Conservation (phyloP, 2,797 vertebrate species). For the Myotis daubentonii region DNA sequence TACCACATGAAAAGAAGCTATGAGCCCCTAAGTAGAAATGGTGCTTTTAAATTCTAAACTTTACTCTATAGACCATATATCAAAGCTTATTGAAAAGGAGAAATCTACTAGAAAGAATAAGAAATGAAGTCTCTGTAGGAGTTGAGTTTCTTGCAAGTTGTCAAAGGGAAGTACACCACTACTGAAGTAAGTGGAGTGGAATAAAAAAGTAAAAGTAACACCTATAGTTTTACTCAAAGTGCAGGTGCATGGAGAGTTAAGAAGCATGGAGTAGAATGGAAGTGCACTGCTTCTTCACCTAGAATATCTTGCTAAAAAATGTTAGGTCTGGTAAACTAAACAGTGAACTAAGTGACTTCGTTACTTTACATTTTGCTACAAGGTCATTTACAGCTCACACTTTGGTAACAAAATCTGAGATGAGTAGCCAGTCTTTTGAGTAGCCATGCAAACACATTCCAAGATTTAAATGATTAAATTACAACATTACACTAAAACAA, state of each 20-base stretch:
- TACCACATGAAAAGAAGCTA: slow-evolving; percentile 56
- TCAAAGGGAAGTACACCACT: slow-evolving; percentile 80
- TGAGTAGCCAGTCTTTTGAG: neutral
- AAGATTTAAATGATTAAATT: slow-evolving; percentile 41
- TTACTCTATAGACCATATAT: slow-evolving; percentile 75
- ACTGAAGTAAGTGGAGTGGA: slow-evolving; percentile 73
- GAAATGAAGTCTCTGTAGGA: slow-evolving; percentile 79
- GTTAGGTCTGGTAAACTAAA: neutral
- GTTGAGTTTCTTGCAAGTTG: slow-evolving; percentile 79
- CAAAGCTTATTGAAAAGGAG: slow-evolving; percentile 74
- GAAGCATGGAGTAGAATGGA: neutral
- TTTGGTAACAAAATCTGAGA: neutral
- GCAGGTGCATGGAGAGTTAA: neutral
- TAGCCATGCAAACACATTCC: neutral
- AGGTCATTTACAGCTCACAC: neutral
- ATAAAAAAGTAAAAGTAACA: slow-evolving; percentile 62
- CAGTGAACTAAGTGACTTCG: neutral
- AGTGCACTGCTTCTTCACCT: neutral
- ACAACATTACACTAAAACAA: neutral
- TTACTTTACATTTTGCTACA: neutral
- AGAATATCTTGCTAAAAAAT: neutral
- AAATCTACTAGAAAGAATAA: slow-evolving; percentile 80
- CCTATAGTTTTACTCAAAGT: slow-evolving; percentile 48
- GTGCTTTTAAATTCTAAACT: slow-evolving; percentile 80
- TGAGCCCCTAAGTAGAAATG: slow-evolving; percentile 59